Percentiles rank a stretch among this genome's conserved stretches.
Evolutionary conservation across 2,888 invertebrate species (phyloP).

Genomic region (Dioctria rufipes): DNA sequence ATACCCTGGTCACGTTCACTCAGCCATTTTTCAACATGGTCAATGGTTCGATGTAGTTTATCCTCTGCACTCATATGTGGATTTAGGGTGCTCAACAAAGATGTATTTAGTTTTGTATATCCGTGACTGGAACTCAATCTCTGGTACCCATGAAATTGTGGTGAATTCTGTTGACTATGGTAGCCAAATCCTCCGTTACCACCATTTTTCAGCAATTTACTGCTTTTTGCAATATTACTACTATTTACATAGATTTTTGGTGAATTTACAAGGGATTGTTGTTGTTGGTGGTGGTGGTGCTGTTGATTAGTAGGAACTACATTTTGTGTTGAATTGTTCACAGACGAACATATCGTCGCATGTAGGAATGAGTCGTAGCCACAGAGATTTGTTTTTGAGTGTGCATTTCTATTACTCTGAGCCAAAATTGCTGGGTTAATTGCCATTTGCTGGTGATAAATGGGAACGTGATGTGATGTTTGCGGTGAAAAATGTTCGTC

Average conservation of each 20-base stretch:
- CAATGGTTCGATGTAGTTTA: conserved; percentile 65
- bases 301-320: conserved; percentile 60
- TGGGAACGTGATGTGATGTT: conserved; percentile 72
- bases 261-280: conserved; percentile 48
- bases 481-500: conserved; percentile 57
- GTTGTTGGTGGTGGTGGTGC: conserved; percentile 55
- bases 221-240: conserved; percentile 61
- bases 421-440: conserved; percentile 75
- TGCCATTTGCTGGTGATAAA: conserved; percentile 77
- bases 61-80: conserved; percentile 64
- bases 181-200: conserved; percentile 17
- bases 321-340: conserved; percentile 25
- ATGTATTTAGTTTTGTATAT: conserved; percentile 62
- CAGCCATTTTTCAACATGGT: conserved; percentile 74
- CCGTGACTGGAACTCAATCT: conserved; percentile 60
- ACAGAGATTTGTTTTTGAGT: conserved; percentile 71
- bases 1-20: conserved; percentile 62
- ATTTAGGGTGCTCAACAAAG: conserved; percentile 64
- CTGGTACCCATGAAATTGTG: conserved; percentile 66
- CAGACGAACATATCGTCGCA: conserved; percentile 75
- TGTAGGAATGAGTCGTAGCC: conserved; percentile 77
- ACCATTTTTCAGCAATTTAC: conserved; percentile 55
- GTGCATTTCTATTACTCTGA: conserved; percentile 65
- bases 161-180: conserved; percentile 63
- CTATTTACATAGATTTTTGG: conserved; percentile 57